Percentiles rank a stretch among this genome's conserved stretches.
phyloP scores from a whole-genome alignment of 30 jellyfish, hydroid and myxozoan species.

The Calvadosia cruxmelitensis region DNA sequence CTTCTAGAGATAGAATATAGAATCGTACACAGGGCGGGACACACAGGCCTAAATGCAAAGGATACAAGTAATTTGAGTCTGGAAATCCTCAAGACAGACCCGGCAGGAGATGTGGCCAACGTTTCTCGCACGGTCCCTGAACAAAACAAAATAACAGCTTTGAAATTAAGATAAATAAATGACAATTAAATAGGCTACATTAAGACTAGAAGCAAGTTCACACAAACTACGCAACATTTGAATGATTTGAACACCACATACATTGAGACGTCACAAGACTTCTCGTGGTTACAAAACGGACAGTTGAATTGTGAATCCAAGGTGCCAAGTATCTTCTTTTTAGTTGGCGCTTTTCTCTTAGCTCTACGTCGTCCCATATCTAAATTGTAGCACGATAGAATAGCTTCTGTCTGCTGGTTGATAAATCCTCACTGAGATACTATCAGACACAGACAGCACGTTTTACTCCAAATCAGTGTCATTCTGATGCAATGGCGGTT shows the following conservation, averaged over 20 bases:
- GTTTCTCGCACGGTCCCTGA: conserved; percentile 91
- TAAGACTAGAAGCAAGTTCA: not conserved
- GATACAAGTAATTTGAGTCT: conserved; percentile 93
- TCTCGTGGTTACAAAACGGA: conserved; percentile 94
- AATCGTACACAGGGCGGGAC: too few relatives aligned
- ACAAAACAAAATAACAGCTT: not conserved
- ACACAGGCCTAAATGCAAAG: too few relatives aligned
- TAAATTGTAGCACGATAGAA: not conserved
- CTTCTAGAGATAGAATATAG: too few relatives aligned
- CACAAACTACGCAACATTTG: too few relatives aligned
- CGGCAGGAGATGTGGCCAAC: conserved; percentile 94
- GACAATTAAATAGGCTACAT: too few relatives aligned
- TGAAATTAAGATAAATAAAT: too few relatives aligned
- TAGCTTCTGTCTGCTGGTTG: too few relatives aligned
- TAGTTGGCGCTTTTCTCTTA: conserved; percentile 84
- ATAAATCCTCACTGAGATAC: too few relatives aligned
- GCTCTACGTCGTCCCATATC: conserved; percentile 90
- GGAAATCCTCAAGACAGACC: conserved; percentile 93
- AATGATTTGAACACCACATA: conserved; percentile 15
- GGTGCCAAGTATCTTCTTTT: conserved; percentile 79
- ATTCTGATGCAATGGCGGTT: too few relatives aligned
- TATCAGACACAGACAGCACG: too few relatives aligned
- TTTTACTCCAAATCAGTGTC: too few relatives aligned
- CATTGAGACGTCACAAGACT: conserved; percentile 90
- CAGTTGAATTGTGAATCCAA: conserved; percentile 82